Evolutionary conservation across 2,113 vertebrate genomes (phyloP), one percentile per base, ranked within the genome.

Genomic region (Megaceryle torquata): DNA sequence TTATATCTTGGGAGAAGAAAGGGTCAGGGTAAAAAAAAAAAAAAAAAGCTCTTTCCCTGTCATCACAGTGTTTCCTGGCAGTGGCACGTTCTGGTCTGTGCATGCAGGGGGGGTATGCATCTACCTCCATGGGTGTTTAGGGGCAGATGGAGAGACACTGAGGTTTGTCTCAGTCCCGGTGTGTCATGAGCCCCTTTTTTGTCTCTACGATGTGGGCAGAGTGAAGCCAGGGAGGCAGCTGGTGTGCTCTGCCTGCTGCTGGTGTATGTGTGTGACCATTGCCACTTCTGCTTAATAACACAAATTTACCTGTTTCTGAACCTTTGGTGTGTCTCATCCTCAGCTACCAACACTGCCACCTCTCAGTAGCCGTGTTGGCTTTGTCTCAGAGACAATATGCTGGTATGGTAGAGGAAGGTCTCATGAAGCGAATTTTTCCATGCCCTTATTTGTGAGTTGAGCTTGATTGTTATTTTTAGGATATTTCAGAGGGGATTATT

Each of bases 151-250:
- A 31, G 33, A 7, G 35, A 6, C 1, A 0, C 11, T 9, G 70
- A 39, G 24, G 6, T 43, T 63, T 24, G 2, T 20, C 10, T 0
- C 26, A 7, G 14, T 15, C 31, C 57, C 46, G 54, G 33, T 0
- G 1, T 14, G 35, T 59, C 56, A 1, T 50, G 8, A 10, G 80
- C 8, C 16, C 56, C 63, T 13, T 35, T 4, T 82, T 76, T 20
- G 63, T 17, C 4, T 31, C 15, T 15, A 0, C 59, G 61, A 26
- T 8, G 44, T 12, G 70, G 56, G 41, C 54, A 71, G 35, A 13
- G 39, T 0, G 3, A 19, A 4, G 7, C 26, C 4, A 0, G n/a
- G 29, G 84, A 43, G 57, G 65, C 51, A 33, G 10, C 5, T 0
- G 6, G 50, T 21, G 39, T 44, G 39, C 69, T 50, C 59, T 87